Conservation (phyloP, 37 sponge, comb jelly and placozoan species). For the Amphimedon queenslandica region DNA sequence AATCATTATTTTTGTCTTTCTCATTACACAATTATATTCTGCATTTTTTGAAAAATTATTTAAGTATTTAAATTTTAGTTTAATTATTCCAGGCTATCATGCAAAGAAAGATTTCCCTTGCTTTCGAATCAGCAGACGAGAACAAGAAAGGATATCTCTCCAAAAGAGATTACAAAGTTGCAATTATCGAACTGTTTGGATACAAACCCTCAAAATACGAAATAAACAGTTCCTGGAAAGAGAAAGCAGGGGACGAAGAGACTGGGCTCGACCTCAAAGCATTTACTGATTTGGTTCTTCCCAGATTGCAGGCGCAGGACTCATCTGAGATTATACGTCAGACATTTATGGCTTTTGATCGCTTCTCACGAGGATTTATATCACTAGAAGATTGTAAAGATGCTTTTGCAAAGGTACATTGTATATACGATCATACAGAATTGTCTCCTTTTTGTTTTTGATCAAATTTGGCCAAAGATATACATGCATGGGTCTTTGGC, state of each 20-base stretch:
- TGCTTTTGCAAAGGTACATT: constrained; percentile 41
- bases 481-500: too few relatives aligned
- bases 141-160: constrained; percentile 31
- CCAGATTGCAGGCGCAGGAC: constrained; percentile 19
- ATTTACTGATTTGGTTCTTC: constrained; percentile 32
- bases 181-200: constrained; percentile 54
- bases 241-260: neutral
- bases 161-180: constrained; percentile 66
- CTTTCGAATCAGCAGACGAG: constrained; percentile 43
- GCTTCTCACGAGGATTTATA: constrained; percentile 54
- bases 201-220: constrained; percentile 77
- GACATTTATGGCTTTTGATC: constrained; percentile 66
- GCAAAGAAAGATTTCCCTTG: constrained; percentile 10
- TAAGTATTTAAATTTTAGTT: neutral
- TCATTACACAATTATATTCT: neutral
- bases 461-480: neutral
- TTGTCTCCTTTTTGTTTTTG: neutral
- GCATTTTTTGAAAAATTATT: neutral
- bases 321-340: constrained; percentile 39
- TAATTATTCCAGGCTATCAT: neutral
- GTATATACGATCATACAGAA: too few relatives aligned
- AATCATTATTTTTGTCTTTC: too few relatives aligned
- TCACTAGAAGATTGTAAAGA: constrained; percentile 14
- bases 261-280: constrained; percentile 10
- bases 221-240: constrained; percentile 20